phyloP scores from a whole-genome alignment of 2,113 vertebrate species.

The Pseudonaja textilis region DNA sequence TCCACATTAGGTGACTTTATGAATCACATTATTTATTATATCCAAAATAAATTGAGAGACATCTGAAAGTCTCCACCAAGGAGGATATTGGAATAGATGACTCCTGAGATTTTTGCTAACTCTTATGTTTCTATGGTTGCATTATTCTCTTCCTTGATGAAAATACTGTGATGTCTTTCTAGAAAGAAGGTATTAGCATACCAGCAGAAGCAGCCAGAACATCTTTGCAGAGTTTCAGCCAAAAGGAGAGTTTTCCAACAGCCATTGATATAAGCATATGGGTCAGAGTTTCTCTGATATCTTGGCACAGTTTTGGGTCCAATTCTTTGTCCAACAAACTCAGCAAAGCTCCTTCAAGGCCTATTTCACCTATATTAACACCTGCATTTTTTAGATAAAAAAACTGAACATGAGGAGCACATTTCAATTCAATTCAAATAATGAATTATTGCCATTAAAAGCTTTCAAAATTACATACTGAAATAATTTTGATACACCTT shows the following conservation, averaged over 20 bases:
- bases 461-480: not conserved
- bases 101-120: not conserved
- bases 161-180: not conserved
- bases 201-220: constrained; percentile 88
- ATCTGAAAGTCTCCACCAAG: not conserved
- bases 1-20: not conserved
- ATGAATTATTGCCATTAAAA: not conserved
- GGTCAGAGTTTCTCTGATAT: constrained; percentile 86
- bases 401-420: constrained; percentile 42
- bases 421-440: constrained; percentile 35
- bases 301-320: constrained; percentile 79
- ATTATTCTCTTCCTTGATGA: not conserved
- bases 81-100: not conserved
- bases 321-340: constrained; percentile 85
- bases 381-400: constrained; percentile 70
- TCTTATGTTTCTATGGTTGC: not conserved
- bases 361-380: constrained; percentile 86
- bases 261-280: constrained; percentile 86
- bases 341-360: constrained; percentile 89
- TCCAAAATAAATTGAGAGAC: not conserved
- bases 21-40: not conserved
- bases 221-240: constrained; percentile 93
- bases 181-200: constrained; percentile 38
- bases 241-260: constrained; percentile 83
- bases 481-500: not conserved